phyloP scores from a whole-genome alignment of 2,113 vertebrate genomes.

The Guaruba guarouba region DNA sequence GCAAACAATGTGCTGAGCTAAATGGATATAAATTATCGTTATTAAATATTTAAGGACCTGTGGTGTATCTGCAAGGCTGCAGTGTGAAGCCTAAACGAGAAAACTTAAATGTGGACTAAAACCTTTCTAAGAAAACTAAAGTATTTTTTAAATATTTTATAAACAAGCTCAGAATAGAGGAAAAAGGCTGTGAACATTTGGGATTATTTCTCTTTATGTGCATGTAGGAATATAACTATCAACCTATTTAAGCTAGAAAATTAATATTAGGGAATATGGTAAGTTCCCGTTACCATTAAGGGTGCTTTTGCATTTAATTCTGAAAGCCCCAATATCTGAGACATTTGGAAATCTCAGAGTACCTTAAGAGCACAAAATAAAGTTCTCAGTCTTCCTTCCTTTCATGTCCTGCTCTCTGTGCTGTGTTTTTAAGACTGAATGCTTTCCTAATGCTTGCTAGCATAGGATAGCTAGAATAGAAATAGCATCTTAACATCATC shows the following conservation, averaged over 20 bases:
- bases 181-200: neutral
- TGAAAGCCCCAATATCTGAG: neutral
- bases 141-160: neutral
- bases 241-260: neutral
- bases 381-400: neutral
- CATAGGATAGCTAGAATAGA: neutral
- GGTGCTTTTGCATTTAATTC: neutral
- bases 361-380: neutral
- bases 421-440: rapidly evolving
- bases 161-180: neutral
- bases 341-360: neutral
- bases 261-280: neutral
- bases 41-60: constrained; percentile 5
- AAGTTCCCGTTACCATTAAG: neutral
- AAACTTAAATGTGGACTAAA: neutral
- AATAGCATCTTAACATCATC: neutral
- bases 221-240: neutral
- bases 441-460: neutral
- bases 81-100: neutral
- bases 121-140: neutral
- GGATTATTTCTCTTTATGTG: neutral
- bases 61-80: neutral
- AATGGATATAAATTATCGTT: neutral
- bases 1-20: neutral
- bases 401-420: neutral